Evolutionary conservation across 2,888 invertebrate species (phyloP).

Genomic region (Hyles lineata): DNA sequence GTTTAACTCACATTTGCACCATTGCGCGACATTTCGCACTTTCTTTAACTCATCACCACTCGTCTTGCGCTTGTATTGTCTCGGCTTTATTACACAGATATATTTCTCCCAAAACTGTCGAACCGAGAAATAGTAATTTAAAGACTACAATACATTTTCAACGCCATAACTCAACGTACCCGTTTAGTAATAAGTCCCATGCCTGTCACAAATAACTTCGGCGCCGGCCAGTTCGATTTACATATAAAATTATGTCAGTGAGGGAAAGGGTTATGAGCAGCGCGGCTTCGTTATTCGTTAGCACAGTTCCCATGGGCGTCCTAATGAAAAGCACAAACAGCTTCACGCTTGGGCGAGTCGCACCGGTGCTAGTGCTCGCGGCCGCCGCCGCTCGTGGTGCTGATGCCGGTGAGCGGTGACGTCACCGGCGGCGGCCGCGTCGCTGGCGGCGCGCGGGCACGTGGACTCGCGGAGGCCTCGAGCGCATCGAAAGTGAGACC

Average conservation of each 20-base stretch:
- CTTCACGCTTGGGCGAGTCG: constrained; percentile 64
- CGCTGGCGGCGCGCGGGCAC: constrained; percentile 73
- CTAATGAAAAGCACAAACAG: constrained; percentile 72
- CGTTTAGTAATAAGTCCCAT: not conserved
- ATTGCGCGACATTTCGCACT: constrained; percentile 75
- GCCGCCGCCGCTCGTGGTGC: constrained; percentile 64
- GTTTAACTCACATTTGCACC: constrained; percentile 65
- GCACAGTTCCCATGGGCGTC: constrained; percentile 71
- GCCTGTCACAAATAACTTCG: not conserved
- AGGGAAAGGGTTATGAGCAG: constrained; percentile 45
- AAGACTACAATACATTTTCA: not conserved
- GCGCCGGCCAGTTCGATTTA: not conserved
- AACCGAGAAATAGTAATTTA: not conserved
- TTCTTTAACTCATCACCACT: constrained; percentile 55
- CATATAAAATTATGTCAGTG: constrained; percentile 48
- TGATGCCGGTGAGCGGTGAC: constrained; percentile 63
- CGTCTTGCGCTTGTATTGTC: constrained; percentile 33
- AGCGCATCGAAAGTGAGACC: constrained; percentile 82
- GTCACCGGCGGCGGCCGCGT: constrained; percentile 67
- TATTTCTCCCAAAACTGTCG: not conserved
- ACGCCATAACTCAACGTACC: not conserved
- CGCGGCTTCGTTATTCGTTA: constrained; percentile 47
- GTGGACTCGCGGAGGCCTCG: constrained; percentile 75
- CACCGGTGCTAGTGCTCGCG: constrained; percentile 53
- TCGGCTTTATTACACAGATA: not conserved